Evolutionary conservation across 1,140 invertebrate genomes (phyloP).

Genomic region (Acromyrmex charruanus): DNA sequence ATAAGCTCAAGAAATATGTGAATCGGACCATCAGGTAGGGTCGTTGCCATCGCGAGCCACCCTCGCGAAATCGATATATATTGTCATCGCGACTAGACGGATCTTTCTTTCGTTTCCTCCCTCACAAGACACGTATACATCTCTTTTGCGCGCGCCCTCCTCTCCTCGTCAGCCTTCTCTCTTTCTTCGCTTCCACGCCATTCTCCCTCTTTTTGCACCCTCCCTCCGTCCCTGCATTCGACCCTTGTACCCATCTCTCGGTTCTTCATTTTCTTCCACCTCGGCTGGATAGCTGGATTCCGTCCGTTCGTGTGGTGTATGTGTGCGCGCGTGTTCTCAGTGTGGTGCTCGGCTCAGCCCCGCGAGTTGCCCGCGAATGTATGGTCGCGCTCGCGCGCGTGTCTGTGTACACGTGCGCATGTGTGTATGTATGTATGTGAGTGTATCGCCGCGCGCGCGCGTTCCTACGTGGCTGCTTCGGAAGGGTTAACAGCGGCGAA

Average conservation of each 20-base stretch:
- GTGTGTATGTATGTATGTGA: too few species aligned
- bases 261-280: slow-evolving; percentile 42
- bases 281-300: not conserved
- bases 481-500: slow-evolving; percentile 66
- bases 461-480: slow-evolving; percentile 47
- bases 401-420: not conserved
- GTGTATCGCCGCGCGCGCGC: slow-evolving; percentile 30
- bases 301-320: slow-evolving; percentile 23
- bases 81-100: slow-evolving; percentile 71
- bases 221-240: slow-evolving; percentile 17
- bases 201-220: slow-evolving; percentile 21
- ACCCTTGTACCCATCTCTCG: slow-evolving; percentile 54
- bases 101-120: slow-evolving; percentile 69
- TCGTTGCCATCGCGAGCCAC: slow-evolving; percentile 84
- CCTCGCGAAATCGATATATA: slow-evolving; percentile 83
- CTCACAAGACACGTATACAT: slow-evolving; percentile 56
- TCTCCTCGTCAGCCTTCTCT: not conserved
- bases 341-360: slow-evolving; percentile 31
- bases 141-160: slow-evolving; percentile 27
- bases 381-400: slow-evolving; percentile 15
- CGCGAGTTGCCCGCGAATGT: slow-evolving; percentile 49
- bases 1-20: slow-evolving; percentile 74
- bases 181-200: not conserved
- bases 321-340: slow-evolving; percentile 12
- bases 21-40: slow-evolving; percentile 73